Conservation (phyloP, 1,140 invertebrate species). For the Pentalonia nigronervosa region DNA sequence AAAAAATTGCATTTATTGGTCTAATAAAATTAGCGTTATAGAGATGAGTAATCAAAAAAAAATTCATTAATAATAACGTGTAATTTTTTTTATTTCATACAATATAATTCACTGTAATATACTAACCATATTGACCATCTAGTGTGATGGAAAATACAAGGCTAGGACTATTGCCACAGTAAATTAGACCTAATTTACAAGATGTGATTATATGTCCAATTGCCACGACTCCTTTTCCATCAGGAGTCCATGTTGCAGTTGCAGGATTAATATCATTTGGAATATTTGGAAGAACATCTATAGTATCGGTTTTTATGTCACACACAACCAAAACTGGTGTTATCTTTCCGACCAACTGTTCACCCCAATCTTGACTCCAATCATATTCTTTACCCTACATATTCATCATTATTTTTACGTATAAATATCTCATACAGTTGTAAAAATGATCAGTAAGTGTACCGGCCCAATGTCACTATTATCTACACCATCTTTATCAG, state of each 20-base stretch:
- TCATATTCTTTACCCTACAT: conserved; percentile 79
- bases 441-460: conserved; percentile 67
- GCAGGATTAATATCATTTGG: conserved; percentile 75
- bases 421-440: conserved; percentile 68
- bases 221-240: conserved; percentile 76
- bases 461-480: background rate
- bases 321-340: conserved; percentile 77
- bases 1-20: background rate
- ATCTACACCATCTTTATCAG: background rate
- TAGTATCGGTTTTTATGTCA: conserved; percentile 70
- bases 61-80: too few relatives aligned
- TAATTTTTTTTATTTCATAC: too few relatives aligned
- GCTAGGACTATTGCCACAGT: conserved; percentile 80
- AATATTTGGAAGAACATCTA: conserved; percentile 69
- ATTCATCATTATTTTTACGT: background rate
- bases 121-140: conserved; percentile 70
- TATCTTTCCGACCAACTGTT: conserved; percentile 78
- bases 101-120: background rate
- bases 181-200: conserved; percentile 80
- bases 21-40: background rate
- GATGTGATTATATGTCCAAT: conserved; percentile 77
- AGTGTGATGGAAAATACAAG: conserved; percentile 71
- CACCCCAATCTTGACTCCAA: conserved; percentile 85
- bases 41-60: too few relatives aligned
- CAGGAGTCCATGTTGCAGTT: conserved; percentile 74